Evolutionary conservation across 1,140 invertebrate genomes (phyloP), one percentile per base, ranked within the genome.

Genomic region (Ceratoteleas bidentatus): DNA sequence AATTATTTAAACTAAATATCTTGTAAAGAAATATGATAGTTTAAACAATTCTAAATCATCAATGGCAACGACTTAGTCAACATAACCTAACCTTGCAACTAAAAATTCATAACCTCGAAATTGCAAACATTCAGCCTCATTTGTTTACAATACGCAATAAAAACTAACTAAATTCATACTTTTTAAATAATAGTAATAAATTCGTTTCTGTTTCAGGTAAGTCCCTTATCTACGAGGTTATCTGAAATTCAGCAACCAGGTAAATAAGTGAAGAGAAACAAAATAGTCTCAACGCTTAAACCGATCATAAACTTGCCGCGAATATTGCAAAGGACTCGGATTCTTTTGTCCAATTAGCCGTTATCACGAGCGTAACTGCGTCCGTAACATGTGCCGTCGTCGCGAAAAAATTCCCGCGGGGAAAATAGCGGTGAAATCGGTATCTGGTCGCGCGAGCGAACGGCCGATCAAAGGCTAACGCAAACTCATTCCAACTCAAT

Each of bases 391-490:
- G 38, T 57, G 40, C 60, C 54, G 32, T 56, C 45, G 54, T 40
- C 32, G 47, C 53, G 53, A 68, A 76, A 62, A 76, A 61, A 61
- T 61, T n/a, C 15, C 9, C 38, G 11, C 32, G 15, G 57, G 14
- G 33, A 54, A 77, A 77, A 69, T 66, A 45, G 49, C 53, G n/a
- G 43, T 40, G 53, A 52, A 75, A 75, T 60, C 54, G 34, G 65
- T 50, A 64, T 36, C 15, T 50, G 64, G n/a, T 10, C 47, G 9
- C 33, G 15, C 16, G 50, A 78, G 75, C 52, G 33, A 54, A 70
- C 54, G 76, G 64, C 62, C 68, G 61, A 79, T 79, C 68, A 73
- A 79, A 79, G 76, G 61, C 66, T 60, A 65, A 78, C 58, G 66
- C 66, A 40, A 58, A 14, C 24, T 49, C 68, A 73, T 61, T 79